Conservation (phyloP, 2,113 vertebrate genomes). For the Tachuris rubrigastra region DNA sequence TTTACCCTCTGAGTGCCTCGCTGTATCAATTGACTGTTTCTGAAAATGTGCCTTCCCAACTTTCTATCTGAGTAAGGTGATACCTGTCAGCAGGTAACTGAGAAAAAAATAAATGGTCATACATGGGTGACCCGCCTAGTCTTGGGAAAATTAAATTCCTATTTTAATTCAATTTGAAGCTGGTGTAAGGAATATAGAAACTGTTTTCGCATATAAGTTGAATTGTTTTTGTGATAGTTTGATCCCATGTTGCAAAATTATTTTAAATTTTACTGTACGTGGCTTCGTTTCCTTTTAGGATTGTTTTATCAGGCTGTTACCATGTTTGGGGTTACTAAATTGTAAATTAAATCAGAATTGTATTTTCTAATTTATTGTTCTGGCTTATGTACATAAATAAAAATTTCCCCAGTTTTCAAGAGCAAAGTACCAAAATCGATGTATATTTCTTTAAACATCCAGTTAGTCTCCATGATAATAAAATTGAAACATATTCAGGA, state of each 20-base stretch:
- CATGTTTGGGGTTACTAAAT: background rate
- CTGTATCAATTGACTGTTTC: background rate
- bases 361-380: background rate
- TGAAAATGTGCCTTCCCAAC: background rate
- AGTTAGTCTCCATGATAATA: background rate
- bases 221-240: background rate
- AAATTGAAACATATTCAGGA: background rate
- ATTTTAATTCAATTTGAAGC: background rate
- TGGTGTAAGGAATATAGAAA: background rate
- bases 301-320: background rate
- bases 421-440: background rate
- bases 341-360: background rate
- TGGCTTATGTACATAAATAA: background rate
- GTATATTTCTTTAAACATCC: background rate
- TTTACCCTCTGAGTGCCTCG: rapidly evolving
- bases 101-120: background rate
- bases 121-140: background rate
- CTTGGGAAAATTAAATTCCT: background rate
- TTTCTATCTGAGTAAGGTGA: background rate
- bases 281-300: background rate
- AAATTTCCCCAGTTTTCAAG: background rate
- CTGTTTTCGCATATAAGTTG: background rate
- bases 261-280: background rate
- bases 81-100: background rate
- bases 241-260: background rate